These are phyloP conservation scores for Varanus salvator DNA, from an alignment of 2,113 vertebrate genomes.

Conservation along the genomic window DNA sequence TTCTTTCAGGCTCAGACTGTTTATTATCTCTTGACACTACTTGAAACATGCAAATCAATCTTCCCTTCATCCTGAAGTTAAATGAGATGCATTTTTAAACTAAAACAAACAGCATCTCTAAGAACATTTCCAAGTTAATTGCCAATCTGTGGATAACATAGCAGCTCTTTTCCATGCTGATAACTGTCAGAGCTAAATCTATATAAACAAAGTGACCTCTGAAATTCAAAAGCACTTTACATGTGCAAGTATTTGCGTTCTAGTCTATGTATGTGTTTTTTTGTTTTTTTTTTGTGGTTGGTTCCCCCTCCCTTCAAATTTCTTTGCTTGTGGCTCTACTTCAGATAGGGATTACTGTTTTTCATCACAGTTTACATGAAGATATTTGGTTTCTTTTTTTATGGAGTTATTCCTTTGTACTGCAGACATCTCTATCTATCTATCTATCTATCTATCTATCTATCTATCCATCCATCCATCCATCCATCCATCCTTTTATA, in stretches of 20 bases:
- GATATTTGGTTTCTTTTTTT: slow-evolving; percentile 28
- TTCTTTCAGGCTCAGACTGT: slow-evolving; percentile 43
- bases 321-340: not conserved
- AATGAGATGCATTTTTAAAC: slow-evolving; percentile 33
- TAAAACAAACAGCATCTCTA: slow-evolving; percentile 44
- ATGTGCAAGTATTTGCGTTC: slow-evolving; percentile 28
- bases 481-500: too few species aligned
- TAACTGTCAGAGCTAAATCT: slow-evolving; percentile 21
- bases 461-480: too few species aligned
- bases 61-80: slow-evolving; percentile 52
- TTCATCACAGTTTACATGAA: slow-evolving; percentile 20
- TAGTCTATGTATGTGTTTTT: slow-evolving; percentile 12
- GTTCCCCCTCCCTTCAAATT: not conserved
- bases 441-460: not conserved
- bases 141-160: slow-evolving; percentile 28
- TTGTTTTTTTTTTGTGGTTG: too few species aligned
- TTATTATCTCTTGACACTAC: slow-evolving; percentile 51
- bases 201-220: slow-evolving; percentile 33
- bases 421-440: not conserved
- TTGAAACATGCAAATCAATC: slow-evolving; percentile 42
- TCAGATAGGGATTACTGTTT: slow-evolving; percentile 24
- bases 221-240: slow-evolving; percentile 35
- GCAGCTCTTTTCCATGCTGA: slow-evolving; percentile 9
- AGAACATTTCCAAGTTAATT: slow-evolving; percentile 46
- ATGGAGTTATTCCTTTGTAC: slow-evolving; percentile 17